Evolutionary conservation across 1,140 invertebrate species (phyloP), one percentile per base, ranked within the genome.

Genomic region (Atta colombica): DNA sequence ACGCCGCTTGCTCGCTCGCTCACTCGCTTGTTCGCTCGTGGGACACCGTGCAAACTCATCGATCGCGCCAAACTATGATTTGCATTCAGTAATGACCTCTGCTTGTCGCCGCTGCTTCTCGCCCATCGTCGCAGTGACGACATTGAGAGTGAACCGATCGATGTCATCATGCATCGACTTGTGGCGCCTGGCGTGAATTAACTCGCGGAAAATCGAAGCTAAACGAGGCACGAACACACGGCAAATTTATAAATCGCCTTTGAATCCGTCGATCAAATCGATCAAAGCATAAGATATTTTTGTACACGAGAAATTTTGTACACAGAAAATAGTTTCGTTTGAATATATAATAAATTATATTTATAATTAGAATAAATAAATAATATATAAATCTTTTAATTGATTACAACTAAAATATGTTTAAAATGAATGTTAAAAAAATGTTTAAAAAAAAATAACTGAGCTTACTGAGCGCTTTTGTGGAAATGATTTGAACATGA

Each of bases 41-140:
- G 87, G 68, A 92, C 91, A 86, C 53, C 87, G 69, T 90, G 87
- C 84, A 91, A 93, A 91, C 88, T 90, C 90, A 93, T 92, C 89
- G 93, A 93, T 94, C 91, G 82, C 60, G 63, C 86, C 87, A 87
- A 91, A 82, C 84, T 75, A 80, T 89, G 87, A 94, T 94, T 94
- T 93, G 93, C 93, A 94, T 94, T 93, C 90, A 75, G 90, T 94
- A 94, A 94, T 93, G 93, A 93, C 89, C 88, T 0, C 87, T 63
- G 61, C 65, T 75, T 69, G 85, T 65, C 87, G 18, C 21, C 81
- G 80, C 63, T 81, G 69, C 39, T 88, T 53, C 86, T 71, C 85
- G 60, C 28, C 28, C 60, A 55, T 87, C 66, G 82, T 87, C 63
- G 82, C 25, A 78, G 51, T 71, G 82, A 88, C 78, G 81, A 89